Base-by-base conservation (phyloP, 2,113 vertebrate genomes). In the Phodopus roborovskii region DNA sequence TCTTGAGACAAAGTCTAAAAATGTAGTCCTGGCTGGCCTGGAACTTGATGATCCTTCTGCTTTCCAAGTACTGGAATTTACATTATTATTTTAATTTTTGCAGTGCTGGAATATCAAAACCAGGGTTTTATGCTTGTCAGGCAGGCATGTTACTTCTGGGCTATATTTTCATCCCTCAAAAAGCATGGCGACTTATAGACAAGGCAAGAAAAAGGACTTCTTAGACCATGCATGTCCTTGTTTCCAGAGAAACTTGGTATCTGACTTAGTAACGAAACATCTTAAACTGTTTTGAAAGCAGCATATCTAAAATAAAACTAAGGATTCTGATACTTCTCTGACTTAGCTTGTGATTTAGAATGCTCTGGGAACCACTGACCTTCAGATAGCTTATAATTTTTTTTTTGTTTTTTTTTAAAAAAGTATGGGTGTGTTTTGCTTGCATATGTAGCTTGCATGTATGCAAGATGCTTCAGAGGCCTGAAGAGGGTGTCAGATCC, bases 131-230 rank as follows among this genome's bases (percentile, higher is more conserved):
- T 75, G 39, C 19, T 12, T 62, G 39, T 53, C 24, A 48, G 64
- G 62, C 28, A 66, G 36, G 10, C 83, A 66, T 68, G 74, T 26
- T 77, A 77, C 74, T 22, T 45, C 73, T 75, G 42, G n/a, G 19
- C 12, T 87, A 33, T 92, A 20, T 50, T 83, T 45, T 60, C 11
- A 91, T 15, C 26, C 36, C 28, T 70, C 94, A 87, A 94, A 42
- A 93, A 97, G 56, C 58, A 22, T 50, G 74, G 74, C 91, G 50
- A 73, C 36, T 94, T 90, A 90, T 22, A 60, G 30, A 92, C 85
- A 66, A 96, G 68, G 26, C 68, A 91, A 93, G 56, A 91, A 33
- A 92, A 73, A 88, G 75, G 87, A 96, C 33, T 91, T 95, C n/a
- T 93, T 94, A 90, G 83, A 88, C 78, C 70, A 68, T 92, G 66